Conservation (phyloP, 2,797 vertebrate genomes). For the Uromys caudimaculatus region DNA sequence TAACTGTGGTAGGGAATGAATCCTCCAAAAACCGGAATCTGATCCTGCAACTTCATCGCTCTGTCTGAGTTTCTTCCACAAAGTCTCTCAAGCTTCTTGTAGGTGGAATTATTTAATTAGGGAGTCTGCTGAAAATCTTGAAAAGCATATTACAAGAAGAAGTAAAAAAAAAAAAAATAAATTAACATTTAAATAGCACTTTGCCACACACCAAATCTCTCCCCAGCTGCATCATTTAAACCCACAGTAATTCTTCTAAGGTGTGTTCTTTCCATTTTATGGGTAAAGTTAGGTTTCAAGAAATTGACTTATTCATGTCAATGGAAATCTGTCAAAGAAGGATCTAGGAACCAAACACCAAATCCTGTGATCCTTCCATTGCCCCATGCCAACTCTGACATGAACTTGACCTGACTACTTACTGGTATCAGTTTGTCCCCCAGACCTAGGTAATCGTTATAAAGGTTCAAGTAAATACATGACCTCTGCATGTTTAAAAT, state of each 20-base stretch:
- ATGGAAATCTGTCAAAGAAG: neutral
- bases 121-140: conserved; percentile 29
- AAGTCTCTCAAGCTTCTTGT: neutral
- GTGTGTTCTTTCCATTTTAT: conserved; percentile 13
- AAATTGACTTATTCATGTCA: conserved; percentile 10
- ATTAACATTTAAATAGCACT: conserved; percentile 36
- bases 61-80: neutral
- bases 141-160: conserved; percentile 11
- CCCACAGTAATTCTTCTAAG: neutral
- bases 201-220: neutral
- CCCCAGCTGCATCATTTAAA: conserved; percentile 17
- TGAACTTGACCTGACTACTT: conserved; percentile 27
- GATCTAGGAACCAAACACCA: neutral
- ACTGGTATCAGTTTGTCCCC: neutral
- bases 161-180: neutral
- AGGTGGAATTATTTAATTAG: neutral
- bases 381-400: neutral
- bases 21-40: neutral
- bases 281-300: conserved; percentile 37
- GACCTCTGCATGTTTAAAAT: neutral
- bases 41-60: neutral
- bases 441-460: neutral
- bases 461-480: conserved; percentile 3
- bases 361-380: neutral
- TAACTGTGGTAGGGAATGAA: conserved; percentile 15